Evolutionary conservation across 2,797 vertebrate species (phyloP).

Genomic region (Chloroceryle inda): DNA sequence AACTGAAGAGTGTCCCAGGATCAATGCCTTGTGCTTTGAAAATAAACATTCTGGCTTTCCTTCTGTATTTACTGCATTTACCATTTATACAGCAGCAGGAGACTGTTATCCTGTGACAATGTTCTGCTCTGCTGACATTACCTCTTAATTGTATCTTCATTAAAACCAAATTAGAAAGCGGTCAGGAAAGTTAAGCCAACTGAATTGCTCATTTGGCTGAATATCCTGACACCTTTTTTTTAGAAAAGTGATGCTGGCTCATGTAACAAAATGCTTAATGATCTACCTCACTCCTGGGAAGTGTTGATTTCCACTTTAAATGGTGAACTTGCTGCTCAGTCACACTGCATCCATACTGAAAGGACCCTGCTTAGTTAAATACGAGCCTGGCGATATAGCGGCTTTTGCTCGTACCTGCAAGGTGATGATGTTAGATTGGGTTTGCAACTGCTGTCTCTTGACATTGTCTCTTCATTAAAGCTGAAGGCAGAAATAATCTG

Average conservation of each 20-base stretch:
- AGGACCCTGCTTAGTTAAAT: background rate
- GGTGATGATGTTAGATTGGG: background rate
- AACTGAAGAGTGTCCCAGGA: slow-evolving; percentile 48
- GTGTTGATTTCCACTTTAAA: slow-evolving; percentile 57
- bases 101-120: slow-evolving; percentile 48
- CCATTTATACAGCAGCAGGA: slow-evolving; percentile 61
- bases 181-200: slow-evolving; percentile 69
- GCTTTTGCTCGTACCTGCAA: background rate
- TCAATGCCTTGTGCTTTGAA: slow-evolving; percentile 61
- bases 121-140: slow-evolving; percentile 69
- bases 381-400: background rate
- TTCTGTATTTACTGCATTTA: slow-evolving; percentile 56
- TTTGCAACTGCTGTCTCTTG: background rate
- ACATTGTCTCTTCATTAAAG: background rate
- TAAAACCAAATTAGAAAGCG: slow-evolving; percentile 70
- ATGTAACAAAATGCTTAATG: slow-evolving; percentile 38
- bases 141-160: slow-evolving; percentile 80
- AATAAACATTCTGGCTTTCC: slow-evolving; percentile 42
- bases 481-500: background rate
- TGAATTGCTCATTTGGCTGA: slow-evolving; percentile 70
- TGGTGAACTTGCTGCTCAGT: slow-evolving; percentile 11
- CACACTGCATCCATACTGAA: background rate
- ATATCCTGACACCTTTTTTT: slow-evolving; percentile 26
- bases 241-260: slow-evolving; percentile 36
- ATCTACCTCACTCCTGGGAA: slow-evolving; percentile 18